phyloP scores from a whole-genome alignment of 1,140 invertebrate genomes.

The Listronotus oregonensis region DNA sequence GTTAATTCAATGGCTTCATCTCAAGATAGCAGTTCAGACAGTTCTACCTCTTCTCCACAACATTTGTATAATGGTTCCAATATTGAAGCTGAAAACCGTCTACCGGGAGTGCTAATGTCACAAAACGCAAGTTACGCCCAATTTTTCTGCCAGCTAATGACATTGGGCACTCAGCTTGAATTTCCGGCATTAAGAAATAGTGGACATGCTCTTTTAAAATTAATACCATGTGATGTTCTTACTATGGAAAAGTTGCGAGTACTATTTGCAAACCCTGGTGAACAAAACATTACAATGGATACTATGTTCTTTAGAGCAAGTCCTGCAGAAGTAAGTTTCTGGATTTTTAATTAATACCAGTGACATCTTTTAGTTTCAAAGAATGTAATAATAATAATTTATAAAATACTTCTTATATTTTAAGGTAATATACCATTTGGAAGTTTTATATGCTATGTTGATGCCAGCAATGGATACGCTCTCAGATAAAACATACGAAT shows the following conservation, averaged over 20 bases:
- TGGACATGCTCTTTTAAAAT: slow-evolving; percentile 82
- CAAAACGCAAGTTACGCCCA: slow-evolving; percentile 79
- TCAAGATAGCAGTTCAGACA: slow-evolving; percentile 67
- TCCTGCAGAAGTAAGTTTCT: slow-evolving; percentile 69
- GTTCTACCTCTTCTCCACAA: slow-evolving; percentile 85
- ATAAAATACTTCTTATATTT: not conserved
- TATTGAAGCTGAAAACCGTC: slow-evolving; percentile 81
- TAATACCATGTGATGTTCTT: slow-evolving; percentile 85
- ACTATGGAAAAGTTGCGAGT: slow-evolving; percentile 71
- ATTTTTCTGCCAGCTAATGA: slow-evolving; percentile 90
- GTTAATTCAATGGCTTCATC: slow-evolving; percentile 81
- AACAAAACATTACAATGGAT: slow-evolving; percentile 64
- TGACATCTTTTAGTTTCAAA: no score
- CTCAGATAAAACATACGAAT: slow-evolving; percentile 81
- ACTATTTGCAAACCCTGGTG: slow-evolving; percentile 56
- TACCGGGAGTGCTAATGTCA: slow-evolving; percentile 84
- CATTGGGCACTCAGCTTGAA: slow-evolving; percentile 81
- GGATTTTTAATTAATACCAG: not conserved
- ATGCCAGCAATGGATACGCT: slow-evolving; percentile 88
- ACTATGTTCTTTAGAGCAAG: slow-evolving; percentile 74
- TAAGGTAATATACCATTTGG: slow-evolving; percentile 56
- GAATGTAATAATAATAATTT: no score
- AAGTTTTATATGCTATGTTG: slow-evolving; percentile 88
- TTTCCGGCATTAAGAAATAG: slow-evolving; percentile 83
- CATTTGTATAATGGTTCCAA: slow-evolving; percentile 77